phyloP scores from a whole-genome alignment of 2,113 vertebrate genomes.

The Oryzias woworae region DNA sequence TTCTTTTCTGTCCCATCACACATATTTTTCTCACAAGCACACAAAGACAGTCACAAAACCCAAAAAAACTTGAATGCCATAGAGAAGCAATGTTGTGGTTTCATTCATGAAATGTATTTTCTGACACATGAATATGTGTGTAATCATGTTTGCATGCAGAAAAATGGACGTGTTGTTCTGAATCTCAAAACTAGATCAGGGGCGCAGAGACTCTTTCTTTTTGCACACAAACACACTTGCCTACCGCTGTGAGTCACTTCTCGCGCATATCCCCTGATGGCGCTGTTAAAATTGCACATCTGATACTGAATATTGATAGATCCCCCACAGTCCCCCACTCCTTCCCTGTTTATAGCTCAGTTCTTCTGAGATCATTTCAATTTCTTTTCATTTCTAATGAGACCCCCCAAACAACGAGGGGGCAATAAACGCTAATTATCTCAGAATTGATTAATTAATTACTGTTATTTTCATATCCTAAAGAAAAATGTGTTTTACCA shows the following conservation, averaged over 20 bases:
- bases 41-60: background rate
- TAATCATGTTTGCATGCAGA: constrained; percentile 23
- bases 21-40: background rate
- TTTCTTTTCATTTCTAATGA: constrained; percentile 61
- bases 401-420: constrained; percentile 44
- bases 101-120: constrained; percentile 17
- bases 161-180: constrained; percentile 24
- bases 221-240: constrained; percentile 11
- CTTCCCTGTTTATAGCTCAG: constrained; percentile 35
- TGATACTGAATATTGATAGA: constrained; percentile 63
- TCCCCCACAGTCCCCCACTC: constrained; percentile 23
- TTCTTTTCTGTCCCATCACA: background rate
- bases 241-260: constrained; percentile 33
- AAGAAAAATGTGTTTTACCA: constrained; percentile 34
- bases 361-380: constrained; percentile 63
- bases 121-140: constrained; percentile 8
- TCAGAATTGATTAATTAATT: constrained; percentile 62
- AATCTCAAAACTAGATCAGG: constrained; percentile 45
- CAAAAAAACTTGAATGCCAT: too few species aligned
- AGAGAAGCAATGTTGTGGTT: constrained; percentile 12
- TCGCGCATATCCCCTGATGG: constrained; percentile 18
- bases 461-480: constrained; percentile 52
- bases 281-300: constrained; percentile 41
- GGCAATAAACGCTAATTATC: constrained; percentile 62
- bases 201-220: constrained; percentile 21